A percentile compares a stretch with the other conserved stretches of the same genome.
Conservation (phyloP, 2,797 vertebrate genomes). For the Crossoptilon crossoptilon region DNA sequence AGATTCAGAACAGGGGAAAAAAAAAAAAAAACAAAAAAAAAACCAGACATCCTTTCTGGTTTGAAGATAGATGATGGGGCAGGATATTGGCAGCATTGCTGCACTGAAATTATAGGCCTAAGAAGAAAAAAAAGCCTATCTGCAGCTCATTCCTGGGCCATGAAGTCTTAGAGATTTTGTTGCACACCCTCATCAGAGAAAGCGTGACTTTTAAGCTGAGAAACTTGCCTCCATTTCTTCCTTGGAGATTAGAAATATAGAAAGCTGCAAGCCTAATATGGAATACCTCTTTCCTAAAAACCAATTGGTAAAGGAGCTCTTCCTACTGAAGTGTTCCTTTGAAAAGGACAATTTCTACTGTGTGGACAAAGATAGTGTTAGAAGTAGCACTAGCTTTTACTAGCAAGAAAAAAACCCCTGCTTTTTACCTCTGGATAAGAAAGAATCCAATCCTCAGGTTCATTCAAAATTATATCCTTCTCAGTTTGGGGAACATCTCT, state of each 20-base stretch:
- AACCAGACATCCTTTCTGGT: neutral
- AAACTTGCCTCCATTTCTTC: neutral
- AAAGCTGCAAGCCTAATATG: neutral
- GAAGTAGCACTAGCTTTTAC: neutral
- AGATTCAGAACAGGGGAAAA: too few relatives aligned
- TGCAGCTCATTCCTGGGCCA: neutral
- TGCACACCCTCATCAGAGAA: neutral
- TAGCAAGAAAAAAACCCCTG: neutral
- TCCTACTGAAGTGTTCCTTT: neutral
- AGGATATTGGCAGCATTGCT: neutral
- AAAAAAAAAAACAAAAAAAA: too few relatives aligned
- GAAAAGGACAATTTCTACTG: neutral
- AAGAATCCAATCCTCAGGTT: conserved; percentile 47
- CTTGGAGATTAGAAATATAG: neutral
- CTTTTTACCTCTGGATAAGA: conserved; percentile 52
- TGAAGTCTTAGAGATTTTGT: neutral
- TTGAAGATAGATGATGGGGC: neutral
- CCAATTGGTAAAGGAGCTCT: neutral
- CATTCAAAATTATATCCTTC: neutral
- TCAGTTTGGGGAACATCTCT: conserved; percentile 47
- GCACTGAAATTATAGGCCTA: neutral
- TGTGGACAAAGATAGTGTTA: neutral
- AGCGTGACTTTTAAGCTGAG: neutral
- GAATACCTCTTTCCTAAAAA: neutral
- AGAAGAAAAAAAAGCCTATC: neutral